phyloP scores from a whole-genome alignment of 2,113 vertebrate genomes.

The Pseudorectes ferrugineus region DNA sequence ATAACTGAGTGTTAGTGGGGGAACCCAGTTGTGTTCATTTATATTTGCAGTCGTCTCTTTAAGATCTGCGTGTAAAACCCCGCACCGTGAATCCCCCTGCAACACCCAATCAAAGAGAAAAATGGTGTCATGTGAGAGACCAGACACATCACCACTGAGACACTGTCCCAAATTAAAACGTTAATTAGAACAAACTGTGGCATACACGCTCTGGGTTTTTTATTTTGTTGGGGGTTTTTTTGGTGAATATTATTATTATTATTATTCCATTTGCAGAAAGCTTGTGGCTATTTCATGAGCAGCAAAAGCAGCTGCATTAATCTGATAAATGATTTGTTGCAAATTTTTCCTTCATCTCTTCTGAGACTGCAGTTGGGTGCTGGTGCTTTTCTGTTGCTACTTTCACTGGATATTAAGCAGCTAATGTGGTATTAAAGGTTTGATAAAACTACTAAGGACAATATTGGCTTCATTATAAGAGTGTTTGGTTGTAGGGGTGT shows the following conservation, averaged over 20 bases:
- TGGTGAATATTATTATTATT: neutral
- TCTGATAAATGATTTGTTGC: slow-evolving; percentile 57
- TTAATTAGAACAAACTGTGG: slow-evolving; percentile 51
- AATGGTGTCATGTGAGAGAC: slow-evolving; percentile 6
- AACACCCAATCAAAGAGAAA: slow-evolving; percentile 19
- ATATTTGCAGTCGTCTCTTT: neutral
- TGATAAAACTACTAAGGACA: slow-evolving; percentile 48
- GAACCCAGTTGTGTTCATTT: neutral
- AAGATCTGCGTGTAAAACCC: neutral
- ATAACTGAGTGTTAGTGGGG: neutral
- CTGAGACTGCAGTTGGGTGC: neutral
- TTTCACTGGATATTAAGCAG: slow-evolving; percentile 63
- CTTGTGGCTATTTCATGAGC: slow-evolving; percentile 18
- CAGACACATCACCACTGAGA: neutral
- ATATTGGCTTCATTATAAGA: slow-evolving; percentile 15
- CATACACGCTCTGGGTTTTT: neutral
- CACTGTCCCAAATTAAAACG: slow-evolving; percentile 17
- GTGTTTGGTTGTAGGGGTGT: slow-evolving; percentile 30
- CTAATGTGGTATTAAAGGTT: slow-evolving; percentile 57
- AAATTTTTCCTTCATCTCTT: slow-evolving; percentile 59
- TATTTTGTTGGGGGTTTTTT: neutral
- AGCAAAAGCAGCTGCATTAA: slow-evolving; percentile 54
- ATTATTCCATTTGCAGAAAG: slow-evolving; percentile 17
- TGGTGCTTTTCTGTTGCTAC: neutral
- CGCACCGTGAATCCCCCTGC: neutral